These are phyloP conservation scores for Nasonovia ribisnigri DNA, from an alignment of 2,888 invertebrate genomes.

Conservation along the genomic window DNA sequence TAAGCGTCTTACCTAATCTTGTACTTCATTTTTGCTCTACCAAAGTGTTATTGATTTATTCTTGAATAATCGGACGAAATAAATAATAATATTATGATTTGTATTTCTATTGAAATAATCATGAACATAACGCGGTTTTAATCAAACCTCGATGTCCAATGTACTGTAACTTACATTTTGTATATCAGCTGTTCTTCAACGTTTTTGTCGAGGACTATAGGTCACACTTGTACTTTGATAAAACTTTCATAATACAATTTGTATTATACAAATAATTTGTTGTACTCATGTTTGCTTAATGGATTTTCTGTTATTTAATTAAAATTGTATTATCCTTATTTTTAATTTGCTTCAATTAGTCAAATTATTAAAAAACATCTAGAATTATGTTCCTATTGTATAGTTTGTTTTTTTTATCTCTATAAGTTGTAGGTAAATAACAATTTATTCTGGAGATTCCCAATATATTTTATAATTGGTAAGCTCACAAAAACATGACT, in stretches of 20 bases:
- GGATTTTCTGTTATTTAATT: background rate
- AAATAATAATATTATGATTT: background rate
- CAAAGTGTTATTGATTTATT: background rate
- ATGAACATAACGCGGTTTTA: background rate
- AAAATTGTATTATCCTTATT: background rate
- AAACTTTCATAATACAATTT: conserved; percentile 33
- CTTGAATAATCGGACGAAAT: background rate
- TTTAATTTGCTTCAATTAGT: background rate
- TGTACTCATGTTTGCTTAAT: background rate
- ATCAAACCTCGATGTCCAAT: background rate
- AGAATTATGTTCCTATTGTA: conserved; percentile 9
- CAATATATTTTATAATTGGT: background rate
- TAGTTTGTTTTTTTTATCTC: background rate
- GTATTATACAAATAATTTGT: conserved; percentile 28
- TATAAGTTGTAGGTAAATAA: background rate
- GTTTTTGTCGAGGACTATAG: conserved; percentile 28
- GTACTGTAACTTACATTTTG: background rate
- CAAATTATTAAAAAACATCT: background rate
- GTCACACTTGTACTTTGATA: conserved; percentile 37
- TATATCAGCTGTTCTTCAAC: conserved; percentile 16
- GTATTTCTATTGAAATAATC: background rate
- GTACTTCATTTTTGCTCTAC: background rate
- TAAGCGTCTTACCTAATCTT: background rate
- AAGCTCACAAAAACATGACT: conserved; percentile 37
- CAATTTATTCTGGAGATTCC: background rate